A percentile compares a stretch with the other conserved stretches of the same genome.
Conservation (phyloP, 2,888 invertebrate species). For the Meiosimyza platycephala region DNA sequence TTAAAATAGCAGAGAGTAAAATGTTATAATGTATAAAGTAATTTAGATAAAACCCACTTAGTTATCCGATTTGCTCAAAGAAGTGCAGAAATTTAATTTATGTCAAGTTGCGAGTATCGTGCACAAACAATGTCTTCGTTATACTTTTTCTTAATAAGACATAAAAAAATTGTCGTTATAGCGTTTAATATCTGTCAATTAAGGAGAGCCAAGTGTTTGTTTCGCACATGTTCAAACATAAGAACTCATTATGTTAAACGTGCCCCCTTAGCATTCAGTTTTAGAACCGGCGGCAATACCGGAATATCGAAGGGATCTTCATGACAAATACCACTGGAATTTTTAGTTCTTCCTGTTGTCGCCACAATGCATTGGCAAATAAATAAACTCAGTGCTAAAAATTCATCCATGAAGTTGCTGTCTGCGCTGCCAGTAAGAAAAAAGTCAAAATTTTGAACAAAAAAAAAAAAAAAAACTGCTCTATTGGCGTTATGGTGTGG, state of each 20-base stretch:
- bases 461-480: not conserved
- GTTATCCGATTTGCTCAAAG: too few relatives aligned
- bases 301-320: not conserved
- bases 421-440: not conserved
- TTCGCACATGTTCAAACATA: constrained; percentile 13
- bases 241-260: not conserved
- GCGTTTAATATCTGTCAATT: constrained; percentile 2
- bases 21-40: too few relatives aligned
- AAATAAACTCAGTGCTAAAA: not conserved
- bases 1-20: too few relatives aligned
- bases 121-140: too few relatives aligned
- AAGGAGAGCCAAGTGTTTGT: constrained; percentile 7
- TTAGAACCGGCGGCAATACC: not conserved
- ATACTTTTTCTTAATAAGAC: too few relatives aligned
- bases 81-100: too few relatives aligned
- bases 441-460: not conserved
- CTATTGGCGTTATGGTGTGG: not conserved
- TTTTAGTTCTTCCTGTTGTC: constrained; percentile 47
- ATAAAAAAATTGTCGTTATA: too few relatives aligned
- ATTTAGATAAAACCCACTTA: too few relatives aligned
- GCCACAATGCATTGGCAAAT: constrained; percentile 29
- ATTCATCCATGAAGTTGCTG: too few relatives aligned
- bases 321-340: constrained; percentile 49
- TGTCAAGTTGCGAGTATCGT: too few relatives aligned
- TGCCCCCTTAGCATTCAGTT: not conserved